phyloP scores from a whole-genome alignment of 2,888 invertebrate genomes.

The Zygogramma bicolorata region DNA sequence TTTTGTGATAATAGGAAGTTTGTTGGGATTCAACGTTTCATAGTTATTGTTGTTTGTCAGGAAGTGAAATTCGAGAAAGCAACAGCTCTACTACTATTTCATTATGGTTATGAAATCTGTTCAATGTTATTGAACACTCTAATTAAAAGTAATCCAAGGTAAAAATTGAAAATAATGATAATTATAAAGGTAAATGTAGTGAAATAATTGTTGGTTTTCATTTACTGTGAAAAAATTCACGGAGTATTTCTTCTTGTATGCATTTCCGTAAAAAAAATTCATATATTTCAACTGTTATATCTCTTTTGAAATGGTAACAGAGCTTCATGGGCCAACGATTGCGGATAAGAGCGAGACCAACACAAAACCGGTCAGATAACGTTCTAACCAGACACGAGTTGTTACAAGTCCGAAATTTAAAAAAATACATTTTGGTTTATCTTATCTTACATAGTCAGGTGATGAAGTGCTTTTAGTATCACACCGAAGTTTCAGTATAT shows the following conservation, averaged over 20 bases:
- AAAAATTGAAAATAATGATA: not conserved
- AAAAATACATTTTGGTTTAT: no score
- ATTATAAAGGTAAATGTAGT: not conserved
- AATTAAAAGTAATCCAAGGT: not conserved
- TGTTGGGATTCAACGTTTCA: no score
- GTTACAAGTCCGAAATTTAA: no score
- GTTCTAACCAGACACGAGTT: no score
- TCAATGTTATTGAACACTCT: not conserved
- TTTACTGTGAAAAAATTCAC: no score
- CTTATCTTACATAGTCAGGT: no score
- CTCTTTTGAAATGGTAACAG: not conserved
- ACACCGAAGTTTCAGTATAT: no score
- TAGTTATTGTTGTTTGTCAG: not conserved
- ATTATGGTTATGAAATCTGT: not conserved
- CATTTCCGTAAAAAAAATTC: no score
- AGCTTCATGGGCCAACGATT: slow-evolving; percentile 3
- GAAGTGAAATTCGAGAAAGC: not conserved
- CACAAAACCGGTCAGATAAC: not conserved
- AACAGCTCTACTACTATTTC: not conserved
- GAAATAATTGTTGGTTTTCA: not conserved
- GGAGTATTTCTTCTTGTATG: no score
- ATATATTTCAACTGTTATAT: not conserved
- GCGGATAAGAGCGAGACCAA: slow-evolving; percentile 19
- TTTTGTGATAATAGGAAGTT: no score
- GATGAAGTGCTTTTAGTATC: no score